Evolutionary conservation across 2,888 invertebrate genomes (phyloP), one percentile per base, ranked within the genome.

Genomic region (Unio pictorum): DNA sequence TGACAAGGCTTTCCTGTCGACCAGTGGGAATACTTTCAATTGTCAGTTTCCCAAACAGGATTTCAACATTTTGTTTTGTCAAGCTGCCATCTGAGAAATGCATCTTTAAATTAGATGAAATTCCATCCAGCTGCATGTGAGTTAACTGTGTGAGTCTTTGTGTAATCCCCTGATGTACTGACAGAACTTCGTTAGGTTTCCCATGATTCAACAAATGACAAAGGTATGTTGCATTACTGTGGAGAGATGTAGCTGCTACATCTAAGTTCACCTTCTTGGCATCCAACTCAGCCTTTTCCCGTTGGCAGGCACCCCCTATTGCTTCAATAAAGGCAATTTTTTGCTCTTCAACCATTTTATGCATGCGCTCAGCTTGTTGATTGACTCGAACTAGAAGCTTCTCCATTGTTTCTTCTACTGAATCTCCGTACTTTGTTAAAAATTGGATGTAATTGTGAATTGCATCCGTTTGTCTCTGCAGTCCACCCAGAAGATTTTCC

Each of bases 171-270:
- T 70, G 65, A 58, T 84, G 82, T 17, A 83, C 69, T 5, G 71
- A 55, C 11, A 88, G 71, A 30, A 86, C 72, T 76, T 88, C 88
- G 45, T 81, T 83, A 8, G 82, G 78, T 61, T 81, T 84, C 18
- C 86, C 86, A 61, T 81, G 77, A 8, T 73, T 67, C 30, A 85
- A 66, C 20, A 86, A 75, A 26, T 72, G 66, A 55, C 69, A 61
- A 23, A 86, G 68, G 66, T 81, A 81, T 18, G 68, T 58, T 15
- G 81, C 78, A 63, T 83, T 84, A 66, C 74, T 71, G 28, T 75
- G 66, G 45, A 84, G 71, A 17, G 83, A 83, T 55, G 64, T 69
- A 3, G 71, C 72, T 8, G 81, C 81, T 3, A 68, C 74, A 61
- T 78, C 74, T 6, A 85, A 70, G 60, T 81, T 79, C 23, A 66